Evolutionary conservation across 2,113 vertebrate species (phyloP).

Genomic region (Mola mola): DNA sequence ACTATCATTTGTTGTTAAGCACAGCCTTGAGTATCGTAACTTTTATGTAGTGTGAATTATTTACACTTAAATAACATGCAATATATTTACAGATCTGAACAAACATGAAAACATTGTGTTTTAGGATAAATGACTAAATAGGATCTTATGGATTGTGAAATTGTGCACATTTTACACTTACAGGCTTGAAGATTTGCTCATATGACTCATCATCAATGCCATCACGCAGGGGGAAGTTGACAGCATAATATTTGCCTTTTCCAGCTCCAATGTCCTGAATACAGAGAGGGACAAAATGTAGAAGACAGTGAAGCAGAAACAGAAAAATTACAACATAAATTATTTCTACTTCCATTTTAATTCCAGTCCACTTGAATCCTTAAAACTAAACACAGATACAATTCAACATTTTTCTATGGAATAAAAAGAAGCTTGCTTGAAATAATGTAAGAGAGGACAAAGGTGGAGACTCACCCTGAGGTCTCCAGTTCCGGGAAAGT

Average conservation of each 20-base stretch:
- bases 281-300: neutral
- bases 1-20: no score
- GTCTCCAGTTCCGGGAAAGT: slow-evolving; percentile 96
- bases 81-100: neutral
- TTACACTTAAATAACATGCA: no score
- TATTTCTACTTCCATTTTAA: no score
- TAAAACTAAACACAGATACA: no score
- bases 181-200: slow-evolving; percentile 94
- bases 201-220: slow-evolving; percentile 96
- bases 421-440: no score
- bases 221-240: slow-evolving; percentile 93
- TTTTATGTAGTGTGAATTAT: no score
- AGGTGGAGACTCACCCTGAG: slow-evolving; percentile 85
- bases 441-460: neutral
- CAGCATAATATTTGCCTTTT: slow-evolving; percentile 96
- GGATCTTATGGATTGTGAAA: no score
- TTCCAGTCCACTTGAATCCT: no score
- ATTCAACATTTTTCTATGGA: no score
- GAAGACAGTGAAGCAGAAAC: neutral
- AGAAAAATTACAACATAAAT: no score
- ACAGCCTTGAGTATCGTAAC: no score
- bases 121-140: neutral
- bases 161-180: slow-evolving; percentile 67
- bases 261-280: slow-evolving; percentile 91
- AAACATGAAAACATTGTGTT: neutral